Base-by-base conservation (phyloP, 2,113 vertebrate genomes). In the Myotis yumanensis region DNA sequence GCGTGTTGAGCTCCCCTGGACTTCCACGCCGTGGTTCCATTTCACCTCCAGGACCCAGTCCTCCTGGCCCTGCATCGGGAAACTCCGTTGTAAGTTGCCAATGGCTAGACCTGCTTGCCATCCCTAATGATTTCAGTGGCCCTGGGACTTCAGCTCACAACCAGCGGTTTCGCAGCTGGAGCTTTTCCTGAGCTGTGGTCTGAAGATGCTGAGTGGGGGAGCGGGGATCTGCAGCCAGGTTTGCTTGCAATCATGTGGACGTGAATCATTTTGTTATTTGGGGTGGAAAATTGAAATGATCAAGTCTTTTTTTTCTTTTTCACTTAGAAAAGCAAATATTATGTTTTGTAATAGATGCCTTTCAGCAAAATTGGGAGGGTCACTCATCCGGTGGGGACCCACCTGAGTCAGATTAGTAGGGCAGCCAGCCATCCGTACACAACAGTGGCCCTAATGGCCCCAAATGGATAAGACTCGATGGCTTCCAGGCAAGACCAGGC, bases 231-330 rank as follows among this genome's bases (percentile, higher is more conserved):
- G 32, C 40, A 62, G 20, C 84, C 59, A 52, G 52, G 23, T 90
- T 90, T 86, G 57, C n/a, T 85, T 40, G 3, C 5, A n/a, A 8
- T 75, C 89, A 79, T 4, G 0, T 75, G 72, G 32, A 66, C 30
- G 90, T 87, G 52, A 64, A 89, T 76, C 30, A 0, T 86, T 96
- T 80, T 97, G 92, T 77, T 95, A 68, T 37, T 35, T 90, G 81
- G 80, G 54, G 92, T 91, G 68, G 72, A 95, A 94, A 95, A 91
- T 30, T 89, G 54, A 97, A 96, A 54, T 30, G 40, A 85, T 66
- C 57, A 30, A 85, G 54, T 52, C 76, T 46, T 84, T 48, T 48
- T 35, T 75, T 90, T 76, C 30, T 95, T 89, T 57, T 75, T 32
- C 30, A 62, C 82, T 76, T 69, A 92, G 91, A 71, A 84, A 96